These are phyloP conservation scores for Progne subis DNA, from an alignment of 2,113 vertebrate species.

Conservation along the genomic window DNA sequence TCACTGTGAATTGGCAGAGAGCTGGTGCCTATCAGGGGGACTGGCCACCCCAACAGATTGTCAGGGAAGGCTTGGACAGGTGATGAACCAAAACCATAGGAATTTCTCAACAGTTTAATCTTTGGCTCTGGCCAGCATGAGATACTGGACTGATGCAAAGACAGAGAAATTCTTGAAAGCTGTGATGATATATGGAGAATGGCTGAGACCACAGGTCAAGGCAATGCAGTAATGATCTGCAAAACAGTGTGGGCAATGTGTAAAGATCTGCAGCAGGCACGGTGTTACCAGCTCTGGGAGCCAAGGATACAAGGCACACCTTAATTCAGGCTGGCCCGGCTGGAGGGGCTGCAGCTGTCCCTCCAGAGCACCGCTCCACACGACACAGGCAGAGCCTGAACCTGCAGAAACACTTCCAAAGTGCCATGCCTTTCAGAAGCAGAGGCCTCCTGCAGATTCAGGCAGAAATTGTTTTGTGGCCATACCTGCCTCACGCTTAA, in stretches of 20 bases:
- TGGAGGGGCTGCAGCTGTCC: background rate
- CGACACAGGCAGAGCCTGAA: background rate
- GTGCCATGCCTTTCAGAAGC: background rate
- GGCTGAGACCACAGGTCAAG: background rate
- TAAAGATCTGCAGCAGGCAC: background rate
- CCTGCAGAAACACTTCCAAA: background rate
- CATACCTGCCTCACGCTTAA: background rate
- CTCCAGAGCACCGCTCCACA: background rate
- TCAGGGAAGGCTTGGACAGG: background rate
- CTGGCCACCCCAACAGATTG: background rate
- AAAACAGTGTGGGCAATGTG: background rate
- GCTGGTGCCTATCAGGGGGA: background rate
- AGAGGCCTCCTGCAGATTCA: background rate
- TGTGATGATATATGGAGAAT: background rate
- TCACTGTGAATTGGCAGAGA: background rate
- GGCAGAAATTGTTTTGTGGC: background rate
- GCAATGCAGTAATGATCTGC: background rate
- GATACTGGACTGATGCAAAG: background rate
- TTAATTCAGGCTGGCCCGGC: background rate
- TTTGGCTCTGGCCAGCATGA: background rate
- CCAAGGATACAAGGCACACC: background rate
- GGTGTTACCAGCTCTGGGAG: background rate
- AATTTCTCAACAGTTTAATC: background rate
- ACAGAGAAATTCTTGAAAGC: background rate
- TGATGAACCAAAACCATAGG: background rate